Percentiles rank a stretch among this genome's conserved stretches.
These are phyloP conservation scores for Glyphotaelius pellucidus DNA, from an alignment of 2,888 invertebrate genomes.

Conservation along the genomic window DNA sequence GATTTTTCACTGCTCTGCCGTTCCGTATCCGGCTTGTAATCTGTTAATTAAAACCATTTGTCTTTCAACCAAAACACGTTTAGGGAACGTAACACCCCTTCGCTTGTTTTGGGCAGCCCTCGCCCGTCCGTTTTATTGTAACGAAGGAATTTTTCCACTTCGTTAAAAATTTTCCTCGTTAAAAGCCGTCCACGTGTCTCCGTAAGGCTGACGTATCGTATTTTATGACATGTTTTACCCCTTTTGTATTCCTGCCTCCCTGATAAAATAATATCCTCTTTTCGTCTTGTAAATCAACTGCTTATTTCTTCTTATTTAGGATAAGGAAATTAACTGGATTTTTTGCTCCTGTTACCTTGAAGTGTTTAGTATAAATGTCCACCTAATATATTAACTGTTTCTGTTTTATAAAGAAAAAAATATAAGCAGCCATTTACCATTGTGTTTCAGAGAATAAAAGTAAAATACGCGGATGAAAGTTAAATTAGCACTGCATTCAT, in stretches of 20 bases:
- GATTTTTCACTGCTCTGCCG: constrained; percentile 62
- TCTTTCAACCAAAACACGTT: constrained; percentile 66
- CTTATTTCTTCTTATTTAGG: neutral
- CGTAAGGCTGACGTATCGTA: constrained; percentile 11
- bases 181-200: constrained; percentile 59
- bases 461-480: too few relatives aligned
- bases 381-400: too few relatives aligned
- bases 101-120: constrained; percentile 20
- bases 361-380: too few relatives aligned
- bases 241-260: constrained; percentile 50
- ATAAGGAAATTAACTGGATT: neutral
- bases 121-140: constrained; percentile 41
- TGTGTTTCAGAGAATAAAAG: too few relatives aligned
- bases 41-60: constrained; percentile 67
- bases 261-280: constrained; percentile 33
- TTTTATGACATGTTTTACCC: constrained; percentile 31
- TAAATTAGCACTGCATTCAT: too few relatives aligned
- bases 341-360: too few relatives aligned
- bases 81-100: constrained; percentile 64
- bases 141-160: constrained; percentile 65
- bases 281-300: neutral
- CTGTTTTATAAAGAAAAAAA: too few relatives aligned
- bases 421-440: too few relatives aligned
- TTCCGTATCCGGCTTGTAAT: constrained; percentile 60
- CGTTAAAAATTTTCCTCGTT: constrained; percentile 66